Base-by-base conservation (phyloP, 2,113 vertebrate genomes). In the Willisornis vidua region DNA sequence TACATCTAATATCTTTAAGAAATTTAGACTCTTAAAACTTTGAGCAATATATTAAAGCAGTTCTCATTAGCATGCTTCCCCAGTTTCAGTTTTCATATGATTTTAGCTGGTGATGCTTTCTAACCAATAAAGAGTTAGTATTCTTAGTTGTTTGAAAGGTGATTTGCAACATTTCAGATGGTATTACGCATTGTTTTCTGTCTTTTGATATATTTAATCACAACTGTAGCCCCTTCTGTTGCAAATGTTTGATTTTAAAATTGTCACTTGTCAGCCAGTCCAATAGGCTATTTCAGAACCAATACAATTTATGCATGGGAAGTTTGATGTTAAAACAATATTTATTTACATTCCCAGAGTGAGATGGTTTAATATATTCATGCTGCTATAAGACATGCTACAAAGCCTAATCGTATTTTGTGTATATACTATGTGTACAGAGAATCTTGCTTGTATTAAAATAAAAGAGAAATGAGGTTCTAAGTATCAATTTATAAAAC, bases 371-470 rank as follows among this genome's bases (percentile, higher is more conserved):
- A 91, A 90, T 96, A 92, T 93, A 95, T 94, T 92, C 93, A 95
- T 85, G 85, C 93, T 96, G 93, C 94, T 95, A 94, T 93, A 85
- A 94, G 78, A 95, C 81, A 93, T 91, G 89, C 81, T 96, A 96
- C 92, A 92, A 96, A 96, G 85, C 95, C 94, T 94, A 91, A 89
- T 91, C 81, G 89, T 95, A 96, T 93, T 95, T 95, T 95, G 93
- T 96, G 95, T 97, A 95, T 96, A 94, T 95, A 93, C 68, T 96
- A 92, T 93, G 94, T 90, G 95, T 94, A 97, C 75, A 97, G 95
- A 97, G 87, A 94, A 59, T 95, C 88, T 96, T 95, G 95, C 82
- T 95, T 97, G 87, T 94, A 96, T 94, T 88, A 96, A 96, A 96
- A 97, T 94, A 96, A 96, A 95, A 92, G 75, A 85, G 65, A 96